Evolutionary conservation across 1,140 invertebrate genomes (phyloP), one percentile per base, ranked within the genome.

Genomic region (Nylanderia fulva): DNA sequence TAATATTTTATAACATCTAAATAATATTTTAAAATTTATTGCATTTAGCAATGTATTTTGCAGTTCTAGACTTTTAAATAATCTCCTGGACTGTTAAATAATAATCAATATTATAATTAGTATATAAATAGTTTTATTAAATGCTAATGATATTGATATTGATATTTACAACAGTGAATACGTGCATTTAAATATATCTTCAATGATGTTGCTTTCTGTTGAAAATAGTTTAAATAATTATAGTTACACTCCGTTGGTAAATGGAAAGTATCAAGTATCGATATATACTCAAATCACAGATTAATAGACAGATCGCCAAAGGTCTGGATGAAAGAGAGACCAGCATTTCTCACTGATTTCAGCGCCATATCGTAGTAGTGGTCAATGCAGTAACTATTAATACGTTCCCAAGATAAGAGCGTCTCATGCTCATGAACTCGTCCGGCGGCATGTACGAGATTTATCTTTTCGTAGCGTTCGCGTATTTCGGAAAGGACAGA

Each of bases 201-300:
- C 33, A 9, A 36, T 21, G 11, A 13, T 71, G n/a, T n/a, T 48
- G 9, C 11, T 54, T 33, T 52, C 29, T 56, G 6, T 2, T 56
- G 69, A 33, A 56, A 71, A 13, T 21, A 71, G 3, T 21, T 54
- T 13, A 36, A 48, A 29, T 0, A 48, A 72, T 13, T 21, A 24
- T n/a, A 72, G 15, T 72, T 71, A 71, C 11, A 13, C 52, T 56
- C 52, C 7, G 29, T 72, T 56, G 52, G 13, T 58, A 58, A 13
- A 58, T 5, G 11, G 24, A 58, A 58, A 27, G 21, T 58, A 58
- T 58, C 21, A 8, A 56, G 27, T 71, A 56, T 72, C 5, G 29
- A 6, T 33, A 21, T n/a, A n/a, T n/a, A n/a, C n/a, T n/a, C n/a
- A n/a, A n/a, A n/a, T n/a, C n/a, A n/a, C n/a, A n/a, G n/a, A n/a